A percentile compares a stretch with the other conserved stretches of the same genome.
phyloP scores from a whole-genome alignment of 2,888 invertebrate species.

The Lamproptera curius region DNA sequence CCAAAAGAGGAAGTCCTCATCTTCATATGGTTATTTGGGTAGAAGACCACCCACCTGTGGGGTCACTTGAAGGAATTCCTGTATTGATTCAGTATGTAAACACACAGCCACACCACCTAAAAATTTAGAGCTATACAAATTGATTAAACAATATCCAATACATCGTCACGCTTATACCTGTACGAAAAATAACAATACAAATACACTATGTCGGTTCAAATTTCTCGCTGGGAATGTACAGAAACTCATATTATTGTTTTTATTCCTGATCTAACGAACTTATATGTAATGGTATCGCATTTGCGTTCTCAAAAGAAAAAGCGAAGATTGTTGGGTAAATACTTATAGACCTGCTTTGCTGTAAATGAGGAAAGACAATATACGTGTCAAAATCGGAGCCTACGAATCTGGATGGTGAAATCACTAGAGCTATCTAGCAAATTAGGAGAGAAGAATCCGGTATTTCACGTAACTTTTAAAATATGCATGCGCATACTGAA shows the following conservation, averaged over 20 bases:
- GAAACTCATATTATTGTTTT: conserved; percentile 14
- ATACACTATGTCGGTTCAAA: conserved; percentile 24
- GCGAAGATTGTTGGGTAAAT: no score
- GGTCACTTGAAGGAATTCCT: conserved; percentile 20
- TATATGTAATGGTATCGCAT: conserved; percentile 6
- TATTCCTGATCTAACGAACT: conserved; percentile 12
- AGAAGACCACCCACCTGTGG: conserved; percentile 19
- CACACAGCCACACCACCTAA: background rate
- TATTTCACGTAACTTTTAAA: no score
- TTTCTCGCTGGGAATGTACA: conserved; percentile 20
- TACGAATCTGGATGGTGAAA: no score
- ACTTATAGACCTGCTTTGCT: conserved; percentile 23
- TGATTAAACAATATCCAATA: conserved; percentile 21
- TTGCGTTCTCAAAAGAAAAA: no score
- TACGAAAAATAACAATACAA: conserved; percentile 16
- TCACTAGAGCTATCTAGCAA: no score
- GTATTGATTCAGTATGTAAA: conserved; percentile 1
- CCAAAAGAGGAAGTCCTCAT: conserved; percentile 27
- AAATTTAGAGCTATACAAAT: conserved; percentile 19
- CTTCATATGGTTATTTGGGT: conserved; percentile 28
- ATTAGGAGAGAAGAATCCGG: no score
- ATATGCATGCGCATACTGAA: no score
- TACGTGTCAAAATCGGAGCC: no score
- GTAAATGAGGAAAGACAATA: conserved; percentile 29
- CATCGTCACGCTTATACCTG: conserved; percentile 24